Conservation (phyloP, 1,140 invertebrate species). For the Pseudomyrmex concolor region DNA sequence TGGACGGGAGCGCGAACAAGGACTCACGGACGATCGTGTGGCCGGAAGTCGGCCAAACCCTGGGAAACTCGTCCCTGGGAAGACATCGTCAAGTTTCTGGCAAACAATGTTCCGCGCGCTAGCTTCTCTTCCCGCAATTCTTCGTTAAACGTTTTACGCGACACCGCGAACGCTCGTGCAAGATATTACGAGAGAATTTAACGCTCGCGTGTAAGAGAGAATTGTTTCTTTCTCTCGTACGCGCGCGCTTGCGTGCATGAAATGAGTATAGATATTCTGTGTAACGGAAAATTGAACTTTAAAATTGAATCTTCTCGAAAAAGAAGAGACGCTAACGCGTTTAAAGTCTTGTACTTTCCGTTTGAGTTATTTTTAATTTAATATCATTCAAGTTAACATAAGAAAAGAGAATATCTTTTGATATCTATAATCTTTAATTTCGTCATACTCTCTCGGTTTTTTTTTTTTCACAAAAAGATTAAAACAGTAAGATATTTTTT, state of each 20-base stretch:
- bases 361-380: neutral
- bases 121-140: constrained; percentile 44
- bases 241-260: too few relatives aligned
- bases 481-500: neutral
- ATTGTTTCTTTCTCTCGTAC: neutral
- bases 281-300: constrained; percentile 1
- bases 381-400: neutral
- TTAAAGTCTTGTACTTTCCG: neutral
- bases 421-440: too few relatives aligned
- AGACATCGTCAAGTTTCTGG: constrained; percentile 52
- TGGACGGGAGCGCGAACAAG: constrained; percentile 43
- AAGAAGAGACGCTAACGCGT: neutral
- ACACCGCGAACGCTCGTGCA: constrained; percentile 9
- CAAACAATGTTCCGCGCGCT: constrained; percentile 45
- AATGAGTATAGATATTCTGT: constrained; percentile 8
- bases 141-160: constrained; percentile 58
- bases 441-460: too few relatives aligned
- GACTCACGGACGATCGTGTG: constrained; percentile 47
- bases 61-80: constrained; percentile 48
- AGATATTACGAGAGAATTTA: constrained; percentile 45
- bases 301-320: neutral
- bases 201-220: neutral
- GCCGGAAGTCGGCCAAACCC: constrained; percentile 51
- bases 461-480: neutral
- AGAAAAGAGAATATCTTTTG: too few relatives aligned